These are phyloP conservation scores for Megalops cyprinoides DNA, from an alignment of 2,797 vertebrate genomes.

Conservation along the genomic window DNA sequence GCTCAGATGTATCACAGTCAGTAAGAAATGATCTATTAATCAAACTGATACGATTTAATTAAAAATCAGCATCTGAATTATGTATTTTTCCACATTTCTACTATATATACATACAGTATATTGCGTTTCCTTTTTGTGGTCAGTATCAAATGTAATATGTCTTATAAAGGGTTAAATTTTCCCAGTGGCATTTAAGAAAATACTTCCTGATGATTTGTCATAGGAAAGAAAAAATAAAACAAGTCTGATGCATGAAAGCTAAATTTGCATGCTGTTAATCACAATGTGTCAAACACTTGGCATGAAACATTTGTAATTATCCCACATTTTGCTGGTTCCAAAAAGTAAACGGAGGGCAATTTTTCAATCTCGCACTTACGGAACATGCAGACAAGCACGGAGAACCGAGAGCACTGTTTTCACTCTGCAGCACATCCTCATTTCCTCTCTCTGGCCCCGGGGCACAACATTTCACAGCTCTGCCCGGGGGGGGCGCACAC, in stretches of 20 bases:
- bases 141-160: too few species aligned
- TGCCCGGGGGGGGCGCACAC: too few species aligned
- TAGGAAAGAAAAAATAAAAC: constrained; percentile 8
- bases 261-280: background rate
- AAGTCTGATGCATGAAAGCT: too few species aligned
- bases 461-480: background rate
- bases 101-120: background rate
- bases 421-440: background rate
- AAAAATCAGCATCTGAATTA: background rate
- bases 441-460: background rate
- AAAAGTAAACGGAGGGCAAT: background rate
- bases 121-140: background rate
- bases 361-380: background rate
- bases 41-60: background rate
- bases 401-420: background rate
- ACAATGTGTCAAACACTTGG: background rate
- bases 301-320: background rate
- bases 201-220: background rate
- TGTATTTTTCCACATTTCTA: background rate
- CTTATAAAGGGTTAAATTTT: too few species aligned
- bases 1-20: too few species aligned
- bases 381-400: background rate
- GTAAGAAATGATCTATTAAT: background rate
- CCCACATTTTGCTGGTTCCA: background rate
- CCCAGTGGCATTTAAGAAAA: too few species aligned